These are phyloP conservation scores for Myotis davidii DNA, from an alignment of 2,113 vertebrate species.

Conservation along the genomic window DNA sequence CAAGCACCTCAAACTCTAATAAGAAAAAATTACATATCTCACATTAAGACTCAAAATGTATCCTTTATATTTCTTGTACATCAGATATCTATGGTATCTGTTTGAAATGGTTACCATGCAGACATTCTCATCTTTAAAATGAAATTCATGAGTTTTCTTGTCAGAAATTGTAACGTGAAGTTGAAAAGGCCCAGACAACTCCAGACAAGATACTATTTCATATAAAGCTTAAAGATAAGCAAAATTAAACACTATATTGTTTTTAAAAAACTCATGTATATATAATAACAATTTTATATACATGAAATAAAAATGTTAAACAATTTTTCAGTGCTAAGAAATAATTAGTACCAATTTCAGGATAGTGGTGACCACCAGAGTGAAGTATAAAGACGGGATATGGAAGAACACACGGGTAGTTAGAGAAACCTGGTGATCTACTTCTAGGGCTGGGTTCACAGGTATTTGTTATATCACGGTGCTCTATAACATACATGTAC, in stretches of 20 bases:
- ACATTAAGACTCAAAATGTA: background rate
- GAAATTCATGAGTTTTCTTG: background rate
- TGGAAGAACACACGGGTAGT: background rate
- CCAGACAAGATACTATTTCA: background rate
- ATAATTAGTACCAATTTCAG: background rate
- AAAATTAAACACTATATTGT: background rate
- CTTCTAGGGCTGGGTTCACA: background rate
- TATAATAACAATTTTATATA: background rate
- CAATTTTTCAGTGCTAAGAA: background rate
- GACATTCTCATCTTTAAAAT: constrained; percentile 6
- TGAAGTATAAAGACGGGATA: background rate
- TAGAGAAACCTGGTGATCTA: background rate
- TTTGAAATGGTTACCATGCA: background rate
- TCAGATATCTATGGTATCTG: background rate
- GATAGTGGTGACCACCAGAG: background rate
- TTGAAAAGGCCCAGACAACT: background rate
- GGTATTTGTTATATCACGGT: background rate
- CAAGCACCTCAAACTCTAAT: constrained; percentile 71
- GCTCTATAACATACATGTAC: background rate
- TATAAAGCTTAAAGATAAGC: background rate
- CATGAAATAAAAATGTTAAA: background rate
- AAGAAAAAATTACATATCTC: constrained; percentile 48
- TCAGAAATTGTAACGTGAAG: background rate
- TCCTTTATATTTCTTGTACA: background rate
- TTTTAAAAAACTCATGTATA: background rate